Evolutionary conservation across 2,888 invertebrate species (phyloP).

Genomic region (Antheraea yamamai): DNA sequence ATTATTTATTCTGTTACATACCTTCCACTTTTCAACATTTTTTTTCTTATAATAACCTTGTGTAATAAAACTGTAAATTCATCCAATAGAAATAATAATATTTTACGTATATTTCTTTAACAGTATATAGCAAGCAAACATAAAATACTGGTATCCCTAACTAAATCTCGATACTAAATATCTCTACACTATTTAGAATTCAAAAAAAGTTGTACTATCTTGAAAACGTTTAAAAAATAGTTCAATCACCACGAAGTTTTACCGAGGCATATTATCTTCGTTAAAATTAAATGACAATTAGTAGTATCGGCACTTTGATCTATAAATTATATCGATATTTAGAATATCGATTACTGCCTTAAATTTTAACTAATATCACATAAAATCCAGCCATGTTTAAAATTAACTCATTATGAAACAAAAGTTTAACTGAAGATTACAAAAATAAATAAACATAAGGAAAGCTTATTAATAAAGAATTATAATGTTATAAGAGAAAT

Average conservation of each 20-base stretch:
- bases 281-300: background rate
- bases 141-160: too few relatives aligned
- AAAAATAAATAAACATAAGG: too few relatives aligned
- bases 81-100: too few relatives aligned
- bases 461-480: too few relatives aligned
- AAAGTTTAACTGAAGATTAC: background rate
- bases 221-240: background rate
- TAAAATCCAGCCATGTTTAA: slow-evolving; percentile 1
- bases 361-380: slow-evolving; percentile 8
- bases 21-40: too few relatives aligned
- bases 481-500: too few relatives aligned
- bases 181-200: background rate
- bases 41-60: too few relatives aligned
- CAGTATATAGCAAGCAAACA: background rate
- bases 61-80: too few relatives aligned
- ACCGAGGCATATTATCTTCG: background rate
- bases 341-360: background rate
- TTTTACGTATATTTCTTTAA: too few relatives aligned
- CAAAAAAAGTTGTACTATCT: background rate
- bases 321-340: slow-evolving; percentile 1
- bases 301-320: background rate
- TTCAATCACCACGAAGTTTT: background rate
- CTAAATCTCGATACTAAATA: background rate
- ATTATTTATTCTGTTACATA: too few relatives aligned
- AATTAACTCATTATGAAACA: background rate